phyloP scores from a whole-genome alignment of 2,113 vertebrate species.

The Tachuris rubrigastra region DNA sequence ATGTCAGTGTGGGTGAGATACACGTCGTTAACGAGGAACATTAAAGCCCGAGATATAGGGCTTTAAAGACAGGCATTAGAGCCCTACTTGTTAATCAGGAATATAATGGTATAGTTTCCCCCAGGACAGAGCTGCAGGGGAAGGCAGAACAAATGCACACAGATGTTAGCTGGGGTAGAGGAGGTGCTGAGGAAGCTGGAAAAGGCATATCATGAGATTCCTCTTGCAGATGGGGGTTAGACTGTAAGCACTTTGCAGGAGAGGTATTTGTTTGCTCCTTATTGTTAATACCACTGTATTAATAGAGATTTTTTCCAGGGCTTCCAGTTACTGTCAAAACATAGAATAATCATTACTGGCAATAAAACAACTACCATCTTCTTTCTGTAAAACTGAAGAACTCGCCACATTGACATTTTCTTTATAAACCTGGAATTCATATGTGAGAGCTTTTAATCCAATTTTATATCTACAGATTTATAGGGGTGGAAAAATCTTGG shows the following conservation, averaged over 20 bases:
- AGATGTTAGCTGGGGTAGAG: background rate
- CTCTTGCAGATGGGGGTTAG: background rate
- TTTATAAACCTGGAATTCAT: background rate
- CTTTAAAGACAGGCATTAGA: background rate
- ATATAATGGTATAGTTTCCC: background rate
- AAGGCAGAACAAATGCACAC: slow-evolving; percentile 13
- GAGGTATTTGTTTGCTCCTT: background rate
- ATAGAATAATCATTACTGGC: background rate
- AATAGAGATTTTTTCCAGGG: background rate
- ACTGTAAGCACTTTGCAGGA: background rate
- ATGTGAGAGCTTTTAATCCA: background rate
- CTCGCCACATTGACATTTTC: background rate
- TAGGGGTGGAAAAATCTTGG: background rate
- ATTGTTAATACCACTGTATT: background rate
- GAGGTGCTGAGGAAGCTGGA: background rate
- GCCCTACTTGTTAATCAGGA: background rate
- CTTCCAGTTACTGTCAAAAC: background rate
- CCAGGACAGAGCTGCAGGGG: slow-evolving; percentile 23
- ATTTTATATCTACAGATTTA: background rate
- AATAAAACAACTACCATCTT: background rate
- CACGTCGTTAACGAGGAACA: background rate
- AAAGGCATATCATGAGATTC: background rate
- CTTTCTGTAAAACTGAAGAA: background rate
- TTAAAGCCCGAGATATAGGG: background rate
- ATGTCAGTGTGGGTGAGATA: slow-evolving; percentile 36